phyloP scores from a whole-genome alignment of 2,113 vertebrate species.

The Elanoides forficatus region DNA sequence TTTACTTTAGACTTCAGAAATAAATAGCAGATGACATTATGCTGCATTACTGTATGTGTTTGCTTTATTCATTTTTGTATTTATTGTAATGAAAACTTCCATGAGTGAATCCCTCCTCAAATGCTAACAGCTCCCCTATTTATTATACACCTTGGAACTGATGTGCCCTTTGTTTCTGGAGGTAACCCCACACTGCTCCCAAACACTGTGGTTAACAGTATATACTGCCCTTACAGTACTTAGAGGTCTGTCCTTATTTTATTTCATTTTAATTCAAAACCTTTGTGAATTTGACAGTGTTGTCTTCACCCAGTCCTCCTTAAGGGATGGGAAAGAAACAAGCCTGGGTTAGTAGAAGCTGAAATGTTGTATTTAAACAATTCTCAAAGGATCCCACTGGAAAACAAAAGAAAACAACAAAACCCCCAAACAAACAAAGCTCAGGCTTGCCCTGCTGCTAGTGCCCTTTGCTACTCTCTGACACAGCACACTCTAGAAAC shows the following conservation, averaged over 20 bases:
- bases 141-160: background rate
- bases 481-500: background rate
- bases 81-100: background rate
- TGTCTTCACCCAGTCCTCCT: background rate
- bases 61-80: background rate
- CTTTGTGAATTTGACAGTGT: background rate
- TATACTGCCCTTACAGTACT: background rate
- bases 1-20: conserved; percentile 29
- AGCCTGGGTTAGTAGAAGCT: background rate
- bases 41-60: background rate
- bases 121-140: background rate
- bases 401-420: background rate
- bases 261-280: background rate
- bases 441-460: background rate
- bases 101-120: background rate
- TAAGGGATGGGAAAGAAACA: background rate
- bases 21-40: conserved; percentile 54
- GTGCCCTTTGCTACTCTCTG: background rate
- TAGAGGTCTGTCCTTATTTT: background rate
- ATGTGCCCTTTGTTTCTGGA: background rate
- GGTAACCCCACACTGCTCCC: background rate
- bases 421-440: background rate
- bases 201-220: background rate
- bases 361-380: background rate
- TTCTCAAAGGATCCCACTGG: background rate